Evolutionary conservation across 2,797 vertebrate genomes (phyloP), one percentile per base, ranked within the genome.

Genomic region (Alauda arvensis): DNA sequence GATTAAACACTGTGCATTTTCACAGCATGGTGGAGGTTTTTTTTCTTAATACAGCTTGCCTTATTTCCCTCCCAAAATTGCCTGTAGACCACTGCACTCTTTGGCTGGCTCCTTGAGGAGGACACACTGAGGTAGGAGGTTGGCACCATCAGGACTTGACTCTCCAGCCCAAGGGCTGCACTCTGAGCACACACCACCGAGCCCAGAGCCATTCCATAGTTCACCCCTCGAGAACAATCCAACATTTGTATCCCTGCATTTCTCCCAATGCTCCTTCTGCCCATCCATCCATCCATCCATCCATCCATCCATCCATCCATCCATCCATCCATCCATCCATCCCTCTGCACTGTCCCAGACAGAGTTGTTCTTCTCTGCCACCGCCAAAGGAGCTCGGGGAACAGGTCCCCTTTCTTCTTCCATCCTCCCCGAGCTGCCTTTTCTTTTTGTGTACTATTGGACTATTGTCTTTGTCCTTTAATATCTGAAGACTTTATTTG

Each of bases 81-180:
- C 49, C 25, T 3, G 0, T 24, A 40, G 63, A 29, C 46, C 78
- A 14, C 15, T 9, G 18, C 10, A 34, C 16, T 33, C 43, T 29
- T 20, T 6, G 31, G 26, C 26, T 33, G 51, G 20, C n/a, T 37
- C 7, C 42, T 0, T 19, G 39, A 42, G 31, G 9, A 55, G 17
- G n/a, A 26, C 15, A 25, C 12, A 6, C 34, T 33, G 24, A 3
- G 0, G 28, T 5, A 18, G 19, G 37, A 61, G 20, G 45, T 2
- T 14, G 48, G 14, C 1, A 5, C 43, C 19, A 16, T 3, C n/a
- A 43, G 46, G 25, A 76, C 0, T 0, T 0, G 1, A 26, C 31
- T 21, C 23, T 74, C 19, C 13, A 43, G 31, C 43, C 23, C 59
- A 49, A 20, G 34, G 42, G 51, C 70, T 15, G 24, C 40, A 3